Base-by-base conservation (phyloP, 2,113 vertebrate genomes). In the Crotalus helleri region DNA sequence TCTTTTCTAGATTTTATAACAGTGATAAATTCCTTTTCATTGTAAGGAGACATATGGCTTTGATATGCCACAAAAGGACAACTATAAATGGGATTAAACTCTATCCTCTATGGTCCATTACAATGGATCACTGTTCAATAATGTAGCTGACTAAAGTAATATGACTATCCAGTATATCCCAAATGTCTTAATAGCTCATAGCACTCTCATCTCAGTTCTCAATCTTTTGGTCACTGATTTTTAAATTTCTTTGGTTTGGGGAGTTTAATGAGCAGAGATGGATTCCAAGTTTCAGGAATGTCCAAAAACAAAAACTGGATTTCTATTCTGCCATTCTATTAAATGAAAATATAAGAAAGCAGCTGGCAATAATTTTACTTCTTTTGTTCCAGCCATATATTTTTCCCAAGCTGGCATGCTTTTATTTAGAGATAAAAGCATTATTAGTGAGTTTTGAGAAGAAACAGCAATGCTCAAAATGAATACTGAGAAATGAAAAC, bases 31-130 rank as follows among this genome's bases (percentile, higher is more conserved):
- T 74, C 39, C 87, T 92, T 92, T 92, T 33, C 53, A 46, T 85
- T 92, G 46, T 55, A 57, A 92, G 64, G 29, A 89, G 24, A 81
- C 87, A 15, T 49, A 54, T 81, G 53, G 39, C 21, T 92, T 81
- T 89, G 87, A 89, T 89, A 92, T 81, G 46, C 46, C 87, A 89
- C 59, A 89, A 55, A 92, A 91, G 7, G 86, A 81, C 26, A 81
- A 8, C 92, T 88, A 46, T 85, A 1, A 23, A 0, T 85, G 91
- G 92, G 85, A 61, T 53, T 39, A 92, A 88, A 57, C 58, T 91
- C 91, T 94, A 58, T 69, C 95, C 87, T 93, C 90, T 89, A 91
- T 69, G 59, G 87, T 92, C 57, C 85, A 3, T 87, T 61, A 94
- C 26, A 91, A 90, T 54, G 88, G 85, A 53, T 90, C 87, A 91